Evolutionary conservation across 2,113 vertebrate genomes (phyloP), one percentile per base, ranked within the genome.

Genomic region (Noctilio leporinus): DNA sequence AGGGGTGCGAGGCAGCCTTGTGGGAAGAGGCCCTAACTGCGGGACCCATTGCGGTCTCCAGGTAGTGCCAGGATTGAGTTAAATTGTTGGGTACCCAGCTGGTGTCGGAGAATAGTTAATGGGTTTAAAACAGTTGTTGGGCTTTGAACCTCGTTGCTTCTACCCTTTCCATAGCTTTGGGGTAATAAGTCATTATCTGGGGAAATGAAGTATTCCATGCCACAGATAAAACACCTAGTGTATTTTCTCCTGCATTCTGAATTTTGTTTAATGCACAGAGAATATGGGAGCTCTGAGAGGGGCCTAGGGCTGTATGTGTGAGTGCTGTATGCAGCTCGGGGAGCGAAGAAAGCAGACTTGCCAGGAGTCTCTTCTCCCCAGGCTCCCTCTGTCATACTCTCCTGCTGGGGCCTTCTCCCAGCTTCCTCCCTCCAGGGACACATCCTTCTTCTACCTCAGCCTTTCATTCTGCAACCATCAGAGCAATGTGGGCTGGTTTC

Each of bases 81-180:
- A 33, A n/a, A 89, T 26, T 17, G 28, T n/a, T 69, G 62, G 35
- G 11, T 10, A 43, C 28, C 62, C 26, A 19, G 47, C 9, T 43
- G 35, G 35, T n/a, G 47, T n/a, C 62, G 45, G 59, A 89, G 35
- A 43, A 55, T 19, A 55, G 5, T 64, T 70, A 75, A 93, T 72
- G 10, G 59, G 28, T 35, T 62, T 82, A 80, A 92, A 95, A 90
- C 86, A n/a, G 28, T 88, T 89, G 92, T 91, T 87, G 86, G 40
- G 62, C 24, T 51, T 38, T 35, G 47, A 82, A 92, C 28, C 59
- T 93, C 75, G 40, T 73, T 86, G 10, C 47, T 96, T 26, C 51
- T 40, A 49, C 20, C 53, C 45, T 76, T 77, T 47, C 57, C 33
- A 85, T 72, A 94, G 59, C 47, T 72, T 89, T 69, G 53, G 75